A percentile compares a stretch with the other conserved stretches of the same genome.
Conservation (phyloP, 2,797 vertebrate genomes). For the Sebastes variabilis region DNA sequence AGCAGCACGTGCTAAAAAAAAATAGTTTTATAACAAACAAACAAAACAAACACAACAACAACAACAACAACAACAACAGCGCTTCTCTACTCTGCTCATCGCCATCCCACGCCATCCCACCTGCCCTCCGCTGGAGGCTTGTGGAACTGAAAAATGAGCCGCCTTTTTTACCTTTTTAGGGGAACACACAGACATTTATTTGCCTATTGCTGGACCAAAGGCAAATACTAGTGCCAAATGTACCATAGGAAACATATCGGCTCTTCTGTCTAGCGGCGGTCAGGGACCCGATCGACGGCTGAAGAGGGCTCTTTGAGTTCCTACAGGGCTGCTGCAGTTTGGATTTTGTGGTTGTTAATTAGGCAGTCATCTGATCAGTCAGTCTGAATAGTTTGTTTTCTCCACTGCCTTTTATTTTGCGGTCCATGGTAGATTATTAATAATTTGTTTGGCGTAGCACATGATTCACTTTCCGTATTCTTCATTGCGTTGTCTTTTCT, state of each 20-base stretch:
- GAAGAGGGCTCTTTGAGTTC: constrained; percentile 55
- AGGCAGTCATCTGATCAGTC: constrained; percentile 41
- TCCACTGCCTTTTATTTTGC: constrained; percentile 39
- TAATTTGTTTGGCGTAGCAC: constrained; percentile 40
- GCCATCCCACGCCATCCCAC: constrained; percentile 58
- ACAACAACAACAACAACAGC: constrained; percentile 48
- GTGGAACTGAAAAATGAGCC: constrained; percentile 72
- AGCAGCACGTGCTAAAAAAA: constrained; percentile 85
- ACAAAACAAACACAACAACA: constrained; percentile 53
- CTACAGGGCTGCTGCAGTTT: constrained; percentile 72
- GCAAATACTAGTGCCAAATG: constrained; percentile 99
- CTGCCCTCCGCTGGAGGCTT: constrained; percentile 64
- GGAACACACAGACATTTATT: constrained; percentile 79
- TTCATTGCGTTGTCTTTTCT: not conserved
- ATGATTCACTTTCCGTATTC: constrained; percentile 12
- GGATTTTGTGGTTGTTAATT: constrained; percentile 57
- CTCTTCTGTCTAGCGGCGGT: constrained; percentile 54
- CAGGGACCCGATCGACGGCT: constrained; percentile 53
- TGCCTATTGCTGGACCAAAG: constrained; percentile 99
- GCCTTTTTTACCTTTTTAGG: constrained; percentile 64
- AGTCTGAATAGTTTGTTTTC: constrained; percentile 31
- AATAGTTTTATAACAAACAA: constrained; percentile 70
- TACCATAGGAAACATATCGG: constrained; percentile 90
- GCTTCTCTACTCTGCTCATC: constrained; percentile 72
- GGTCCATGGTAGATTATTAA: constrained; percentile 27